Evolutionary conservation across 1,140 invertebrate genomes (phyloP).

Genomic region (Anoplolepis gracilipes): DNA sequence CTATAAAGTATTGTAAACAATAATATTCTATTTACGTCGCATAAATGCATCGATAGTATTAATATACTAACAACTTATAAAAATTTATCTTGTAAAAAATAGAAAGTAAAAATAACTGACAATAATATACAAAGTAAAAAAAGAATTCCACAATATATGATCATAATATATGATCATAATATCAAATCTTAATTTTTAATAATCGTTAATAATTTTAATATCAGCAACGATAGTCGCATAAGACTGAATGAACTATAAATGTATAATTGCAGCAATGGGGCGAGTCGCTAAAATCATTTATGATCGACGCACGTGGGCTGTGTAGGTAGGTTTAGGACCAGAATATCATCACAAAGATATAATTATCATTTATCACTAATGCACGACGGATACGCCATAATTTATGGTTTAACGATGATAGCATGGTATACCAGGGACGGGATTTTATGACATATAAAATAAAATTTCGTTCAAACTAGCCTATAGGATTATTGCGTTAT

Average conservation of each 20-base stretch:
- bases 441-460: conserved; percentile 9
- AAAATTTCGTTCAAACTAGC: background rate
- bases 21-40: background rate
- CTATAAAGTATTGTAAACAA: background rate
- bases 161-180: background rate
- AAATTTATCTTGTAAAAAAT: background rate
- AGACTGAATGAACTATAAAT: background rate
- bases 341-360: conserved; percentile 16
- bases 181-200: background rate
- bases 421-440: background rate
- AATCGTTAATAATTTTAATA: conserved; percentile 8
- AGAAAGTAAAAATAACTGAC: background rate
- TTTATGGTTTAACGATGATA: conserved; percentile 36
- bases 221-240: background rate
- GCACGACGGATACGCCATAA: background rate
- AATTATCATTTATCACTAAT: conserved; percentile 53
- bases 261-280: background rate
- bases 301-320: background rate
- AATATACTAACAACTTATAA: background rate
- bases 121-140: background rate
- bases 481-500: background rate
- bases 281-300: conserved; percentile 39
- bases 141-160: too few species aligned
- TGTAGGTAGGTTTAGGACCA: background rate
- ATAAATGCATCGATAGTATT: background rate